Percentiles rank a stretch among this genome's conserved stretches.
Evolutionary conservation across 1,140 invertebrate genomes (phyloP).

Genomic region (Platorchestia sp.): DNA sequence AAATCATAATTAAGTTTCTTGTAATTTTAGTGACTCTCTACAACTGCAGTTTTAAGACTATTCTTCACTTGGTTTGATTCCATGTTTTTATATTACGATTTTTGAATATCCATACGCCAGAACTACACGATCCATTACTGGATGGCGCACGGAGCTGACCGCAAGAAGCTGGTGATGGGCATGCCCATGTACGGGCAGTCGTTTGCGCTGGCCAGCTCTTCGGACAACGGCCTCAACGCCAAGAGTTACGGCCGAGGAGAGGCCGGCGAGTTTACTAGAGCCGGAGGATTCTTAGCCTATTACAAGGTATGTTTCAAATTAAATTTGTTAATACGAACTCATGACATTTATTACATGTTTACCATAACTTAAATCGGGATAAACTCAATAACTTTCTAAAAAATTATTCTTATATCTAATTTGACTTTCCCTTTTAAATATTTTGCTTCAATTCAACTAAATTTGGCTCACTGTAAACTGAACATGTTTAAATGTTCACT

Average conservation of each 20-base stretch:
- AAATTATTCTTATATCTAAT: background rate
- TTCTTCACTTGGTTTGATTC: background rate
- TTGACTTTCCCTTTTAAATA: background rate
- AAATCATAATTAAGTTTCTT: background rate
- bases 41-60: background rate
- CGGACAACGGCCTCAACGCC: slow-evolving; percentile 74
- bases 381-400: background rate
- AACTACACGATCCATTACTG: slow-evolving; percentile 77
- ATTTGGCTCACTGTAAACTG: no score
- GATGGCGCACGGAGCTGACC: slow-evolving; percentile 76
- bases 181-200: slow-evolving; percentile 78
- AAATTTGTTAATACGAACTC: background rate
- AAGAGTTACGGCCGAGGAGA: slow-evolving; percentile 75
- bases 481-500: no score
- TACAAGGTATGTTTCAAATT: slow-evolving; percentile 71
- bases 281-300: slow-evolving; percentile 76
- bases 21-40: background rate
- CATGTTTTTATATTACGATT: background rate
- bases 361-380: background rate
- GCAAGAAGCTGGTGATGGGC: slow-evolving; percentile 78
- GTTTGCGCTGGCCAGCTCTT: slow-evolving; percentile 75
- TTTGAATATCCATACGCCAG: slow-evolving; percentile 67
- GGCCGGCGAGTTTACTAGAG: slow-evolving; percentile 83
- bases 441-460: background rate
- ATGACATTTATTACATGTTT: slow-evolving; percentile 81